Conservation (phyloP, 2,797 vertebrate species). For the Orestias chungarensis region DNA sequence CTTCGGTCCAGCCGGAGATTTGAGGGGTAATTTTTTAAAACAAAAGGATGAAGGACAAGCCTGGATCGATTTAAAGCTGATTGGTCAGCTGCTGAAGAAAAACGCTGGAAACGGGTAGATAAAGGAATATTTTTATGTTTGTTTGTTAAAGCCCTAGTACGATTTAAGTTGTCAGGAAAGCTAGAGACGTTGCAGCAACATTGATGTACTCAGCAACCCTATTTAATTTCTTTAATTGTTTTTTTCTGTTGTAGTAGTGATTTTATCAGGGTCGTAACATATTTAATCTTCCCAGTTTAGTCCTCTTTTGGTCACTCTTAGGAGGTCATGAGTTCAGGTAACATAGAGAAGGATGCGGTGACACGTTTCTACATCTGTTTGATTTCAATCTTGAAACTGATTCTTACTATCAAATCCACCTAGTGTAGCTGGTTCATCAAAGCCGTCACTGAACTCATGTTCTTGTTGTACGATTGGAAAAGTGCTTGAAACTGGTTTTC, state of each 20-base stretch:
- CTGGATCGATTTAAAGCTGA: no score
- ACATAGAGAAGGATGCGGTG: neutral
- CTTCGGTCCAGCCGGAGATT: neutral
- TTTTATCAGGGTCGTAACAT: neutral
- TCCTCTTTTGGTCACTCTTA: slow-evolving; percentile 22
- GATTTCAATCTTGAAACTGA: slow-evolving; percentile 5
- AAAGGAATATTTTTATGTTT: neutral
- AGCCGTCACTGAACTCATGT: slow-evolving; percentile 38
- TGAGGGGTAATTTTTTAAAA: neutral
- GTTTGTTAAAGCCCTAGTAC: neutral
- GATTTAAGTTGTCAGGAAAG: neutral
- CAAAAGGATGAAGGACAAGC: neutral
- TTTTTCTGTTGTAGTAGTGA: neutral
- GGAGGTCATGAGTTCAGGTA: slow-evolving; percentile 26
- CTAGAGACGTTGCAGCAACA: neutral
- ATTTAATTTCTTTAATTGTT: neutral
- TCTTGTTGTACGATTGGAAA: slow-evolving; percentile 30
- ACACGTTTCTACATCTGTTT: neutral
- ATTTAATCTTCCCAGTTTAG: slow-evolving; percentile 33
- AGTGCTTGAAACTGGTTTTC: slow-evolving; percentile 53
- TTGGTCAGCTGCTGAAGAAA: neutral
- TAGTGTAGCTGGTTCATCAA: slow-evolving; percentile 46
- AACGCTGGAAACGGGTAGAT: neutral
- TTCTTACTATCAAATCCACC: slow-evolving; percentile 34
- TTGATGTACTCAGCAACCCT: neutral